Percentiles rank a stretch among this genome's conserved stretches.
Conservation (phyloP, 2,113 vertebrate species). For the Phylloscopus whistleri region DNA sequence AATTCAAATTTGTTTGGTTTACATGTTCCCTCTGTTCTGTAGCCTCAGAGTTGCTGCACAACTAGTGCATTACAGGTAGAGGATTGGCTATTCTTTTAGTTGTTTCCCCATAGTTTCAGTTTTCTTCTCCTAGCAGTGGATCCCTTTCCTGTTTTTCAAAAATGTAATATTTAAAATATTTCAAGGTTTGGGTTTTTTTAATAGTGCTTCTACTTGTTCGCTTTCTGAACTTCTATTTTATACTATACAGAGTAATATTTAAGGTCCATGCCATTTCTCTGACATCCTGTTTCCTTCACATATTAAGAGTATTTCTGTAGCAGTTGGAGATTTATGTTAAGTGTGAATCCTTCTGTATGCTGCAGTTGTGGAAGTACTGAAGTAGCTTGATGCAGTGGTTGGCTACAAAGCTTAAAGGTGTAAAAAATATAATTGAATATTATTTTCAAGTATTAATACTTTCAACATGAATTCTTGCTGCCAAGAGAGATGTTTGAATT, state of each 20-base stretch:
- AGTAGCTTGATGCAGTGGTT: background rate
- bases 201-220: background rate
- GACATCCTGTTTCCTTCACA: background rate
- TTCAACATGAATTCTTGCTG: background rate
- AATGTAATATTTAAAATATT: background rate
- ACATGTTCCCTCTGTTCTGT: background rate
- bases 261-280: background rate
- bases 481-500: background rate
- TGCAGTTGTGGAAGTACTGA: background rate
- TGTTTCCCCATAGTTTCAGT: background rate
- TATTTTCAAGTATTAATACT: background rate
- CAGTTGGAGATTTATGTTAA: background rate
- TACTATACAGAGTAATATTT: background rate
- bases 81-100: background rate
- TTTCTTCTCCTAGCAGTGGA: background rate
- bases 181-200: background rate
- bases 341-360: background rate
- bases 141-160: background rate
- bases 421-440: background rate
- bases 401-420: background rate
- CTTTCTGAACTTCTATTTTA: background rate
- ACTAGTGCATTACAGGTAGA: background rate
- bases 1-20: background rate
- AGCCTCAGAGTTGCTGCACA: background rate
- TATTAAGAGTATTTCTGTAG: background rate